Evolutionary conservation across 2,888 invertebrate genomes (phyloP).

Genomic region (Timema podura): DNA sequence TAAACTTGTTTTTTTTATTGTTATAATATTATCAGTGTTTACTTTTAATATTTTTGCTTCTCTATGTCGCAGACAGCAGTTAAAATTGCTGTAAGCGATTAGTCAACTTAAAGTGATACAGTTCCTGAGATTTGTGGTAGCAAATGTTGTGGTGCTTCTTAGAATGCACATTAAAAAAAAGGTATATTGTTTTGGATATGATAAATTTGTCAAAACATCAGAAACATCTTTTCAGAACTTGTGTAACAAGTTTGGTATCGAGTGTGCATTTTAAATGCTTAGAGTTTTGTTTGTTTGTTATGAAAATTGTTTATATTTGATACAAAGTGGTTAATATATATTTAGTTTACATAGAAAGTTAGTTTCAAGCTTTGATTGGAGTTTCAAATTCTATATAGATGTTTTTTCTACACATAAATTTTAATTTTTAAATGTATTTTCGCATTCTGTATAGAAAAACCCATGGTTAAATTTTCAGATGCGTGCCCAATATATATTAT

Average conservation of each 20-base stretch:
- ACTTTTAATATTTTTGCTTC: constrained; percentile 24
- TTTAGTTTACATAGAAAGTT: constrained; percentile 4
- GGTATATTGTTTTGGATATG: background rate
- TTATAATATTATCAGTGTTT: constrained; percentile 12
- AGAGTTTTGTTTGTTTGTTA: too few species aligned
- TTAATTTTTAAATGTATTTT: too few species aligned
- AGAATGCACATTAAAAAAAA: constrained; percentile 29
- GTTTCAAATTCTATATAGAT: too few species aligned
- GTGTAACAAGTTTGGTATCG: too few species aligned
- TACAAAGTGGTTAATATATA: background rate
- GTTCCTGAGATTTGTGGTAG: constrained; percentile 35
- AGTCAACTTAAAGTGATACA: constrained; percentile 34
- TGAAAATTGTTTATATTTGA: background rate
- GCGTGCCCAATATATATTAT: too few species aligned
- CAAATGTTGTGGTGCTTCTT: constrained; percentile 33
- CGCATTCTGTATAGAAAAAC: too few species aligned
- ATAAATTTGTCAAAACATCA: too few species aligned
- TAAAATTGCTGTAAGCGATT: constrained; percentile 29
- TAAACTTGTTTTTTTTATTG: constrained; percentile 19
- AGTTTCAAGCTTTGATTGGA: background rate
- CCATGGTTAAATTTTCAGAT: too few species aligned
- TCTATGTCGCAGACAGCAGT: background rate
- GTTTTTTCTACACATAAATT: too few species aligned
- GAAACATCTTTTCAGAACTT: too few species aligned
- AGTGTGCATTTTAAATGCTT: too few species aligned